A percentile compares a stretch with the other conserved stretches of the same genome.
phyloP scores from a whole-genome alignment of 2,797 vertebrate genomes.

The Peromyscus attwateri region DNA sequence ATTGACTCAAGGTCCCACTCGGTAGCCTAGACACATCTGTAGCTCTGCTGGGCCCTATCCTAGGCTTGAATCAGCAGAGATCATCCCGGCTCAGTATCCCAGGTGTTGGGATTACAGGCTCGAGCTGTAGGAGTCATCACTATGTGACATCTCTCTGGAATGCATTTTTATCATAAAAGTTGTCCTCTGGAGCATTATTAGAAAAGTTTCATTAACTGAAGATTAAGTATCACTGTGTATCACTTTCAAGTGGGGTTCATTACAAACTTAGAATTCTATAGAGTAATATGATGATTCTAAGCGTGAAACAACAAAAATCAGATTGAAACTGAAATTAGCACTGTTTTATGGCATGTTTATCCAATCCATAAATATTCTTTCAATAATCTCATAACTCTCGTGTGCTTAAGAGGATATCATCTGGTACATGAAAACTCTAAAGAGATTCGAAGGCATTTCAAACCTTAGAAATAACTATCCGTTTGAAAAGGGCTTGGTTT shows the following conservation, averaged over 20 bases:
- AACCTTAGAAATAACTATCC: slow-evolving; percentile 34
- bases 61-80: background rate
- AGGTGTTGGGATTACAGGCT: background rate
- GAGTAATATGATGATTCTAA: slow-evolving; percentile 19
- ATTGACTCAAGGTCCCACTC: background rate
- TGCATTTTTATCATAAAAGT: background rate
- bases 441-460: slow-evolving; percentile 57
- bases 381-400: slow-evolving; percentile 10
- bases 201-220: slow-evolving; percentile 26
- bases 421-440: background rate
- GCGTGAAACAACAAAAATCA: background rate
- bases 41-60: background rate
- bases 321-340: background rate
- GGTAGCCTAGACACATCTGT: background rate
- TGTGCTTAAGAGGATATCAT: background rate
- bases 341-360: background rate
- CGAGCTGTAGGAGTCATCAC: background rate
- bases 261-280: slow-evolving; percentile 33
- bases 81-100: background rate
- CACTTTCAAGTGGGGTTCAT: slow-evolving; percentile 24
- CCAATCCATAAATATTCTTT: background rate
- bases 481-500: slow-evolving; percentile 57
- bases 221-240: background rate
- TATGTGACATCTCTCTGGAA: background rate
- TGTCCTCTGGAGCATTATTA: background rate